Percentiles rank a stretch among this genome's conserved stretches.
phyloP scores from a whole-genome alignment of 2,113 vertebrate species.

The Lutjanus erythropterus region DNA sequence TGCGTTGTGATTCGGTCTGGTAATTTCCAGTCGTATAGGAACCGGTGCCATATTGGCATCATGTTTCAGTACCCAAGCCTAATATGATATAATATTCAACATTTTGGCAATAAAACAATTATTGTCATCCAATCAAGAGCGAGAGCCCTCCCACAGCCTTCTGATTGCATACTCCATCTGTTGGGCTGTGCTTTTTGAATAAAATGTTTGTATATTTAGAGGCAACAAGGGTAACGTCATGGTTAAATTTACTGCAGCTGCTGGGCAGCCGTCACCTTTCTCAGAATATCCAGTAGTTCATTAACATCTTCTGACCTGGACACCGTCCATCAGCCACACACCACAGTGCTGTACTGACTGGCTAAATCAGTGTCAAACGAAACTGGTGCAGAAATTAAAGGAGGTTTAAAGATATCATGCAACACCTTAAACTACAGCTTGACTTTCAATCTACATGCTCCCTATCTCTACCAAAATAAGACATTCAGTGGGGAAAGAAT shows the following conservation, averaged over 20 bases:
- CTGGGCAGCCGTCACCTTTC: conserved; percentile 64
- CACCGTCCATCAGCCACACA: conserved; percentile 34
- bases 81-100: neutral
- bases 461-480: neutral
- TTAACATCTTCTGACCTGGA: conserved; percentile 72
- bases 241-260: conserved; percentile 67
- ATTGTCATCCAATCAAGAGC: neutral
- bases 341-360: neutral
- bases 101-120: neutral
- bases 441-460: neutral
- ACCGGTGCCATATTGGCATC: no score
- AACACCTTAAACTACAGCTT: neutral
- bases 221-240: conserved; percentile 45
- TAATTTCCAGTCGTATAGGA: no score
- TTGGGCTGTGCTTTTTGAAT: conserved; percentile 9
- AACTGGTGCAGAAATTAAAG: conserved; percentile 3
- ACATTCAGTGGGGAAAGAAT: neutral
- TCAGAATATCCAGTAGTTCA: conserved; percentile 71
- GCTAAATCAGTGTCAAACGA: conserved; percentile 14
- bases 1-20: no score
- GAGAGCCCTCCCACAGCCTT: neutral
- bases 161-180: neutral
- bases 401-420: conserved; percentile 7
- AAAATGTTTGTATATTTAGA: conserved; percentile 13
- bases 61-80: no score